phyloP scores from a whole-genome alignment of 2,113 vertebrate species.

The Python bivittatus region DNA sequence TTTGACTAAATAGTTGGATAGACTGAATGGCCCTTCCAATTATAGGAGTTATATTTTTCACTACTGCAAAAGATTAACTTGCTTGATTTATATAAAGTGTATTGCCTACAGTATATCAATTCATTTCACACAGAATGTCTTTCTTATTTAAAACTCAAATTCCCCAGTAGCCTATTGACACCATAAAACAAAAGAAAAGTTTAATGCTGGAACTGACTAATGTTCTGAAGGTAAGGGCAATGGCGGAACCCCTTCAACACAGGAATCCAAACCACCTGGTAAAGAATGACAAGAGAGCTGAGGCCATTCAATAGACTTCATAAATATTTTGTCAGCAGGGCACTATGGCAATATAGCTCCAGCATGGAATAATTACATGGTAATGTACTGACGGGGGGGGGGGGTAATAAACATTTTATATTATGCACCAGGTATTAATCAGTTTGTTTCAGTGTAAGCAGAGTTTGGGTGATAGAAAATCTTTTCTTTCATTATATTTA shows the following conservation, averaged over 20 bases:
- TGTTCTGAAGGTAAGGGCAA: constrained; percentile 49
- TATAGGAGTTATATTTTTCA: constrained; percentile 59
- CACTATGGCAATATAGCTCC: constrained; percentile 49
- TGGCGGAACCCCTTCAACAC: constrained; percentile 21
- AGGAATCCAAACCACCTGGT: constrained; percentile 50
- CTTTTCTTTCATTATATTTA: background rate
- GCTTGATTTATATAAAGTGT: constrained; percentile 64
- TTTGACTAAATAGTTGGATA: too few relatives aligned
- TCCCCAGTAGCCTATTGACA: constrained; percentile 45
- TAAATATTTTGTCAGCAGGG: constrained; percentile 68
- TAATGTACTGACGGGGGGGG: constrained; percentile 37
- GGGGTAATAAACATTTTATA: background rate
- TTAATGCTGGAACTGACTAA: constrained; percentile 28
- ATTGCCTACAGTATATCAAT: constrained; percentile 30
- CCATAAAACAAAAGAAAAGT: constrained; percentile 55
- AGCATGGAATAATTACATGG: constrained; percentile 60
- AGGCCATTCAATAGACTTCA: constrained; percentile 42
- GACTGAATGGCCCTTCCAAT: too few relatives aligned
- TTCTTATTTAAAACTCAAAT: constrained; percentile 69
- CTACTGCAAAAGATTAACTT: constrained; percentile 72
- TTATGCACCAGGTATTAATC: constrained; percentile 1
- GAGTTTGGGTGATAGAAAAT: background rate
- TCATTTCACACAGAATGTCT: constrained; percentile 64
- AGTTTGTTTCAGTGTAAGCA: background rate
- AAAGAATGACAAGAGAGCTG: constrained; percentile 21